Conservation (phyloP, 2,113 vertebrate genomes). For the Cisticola juncidis region DNA sequence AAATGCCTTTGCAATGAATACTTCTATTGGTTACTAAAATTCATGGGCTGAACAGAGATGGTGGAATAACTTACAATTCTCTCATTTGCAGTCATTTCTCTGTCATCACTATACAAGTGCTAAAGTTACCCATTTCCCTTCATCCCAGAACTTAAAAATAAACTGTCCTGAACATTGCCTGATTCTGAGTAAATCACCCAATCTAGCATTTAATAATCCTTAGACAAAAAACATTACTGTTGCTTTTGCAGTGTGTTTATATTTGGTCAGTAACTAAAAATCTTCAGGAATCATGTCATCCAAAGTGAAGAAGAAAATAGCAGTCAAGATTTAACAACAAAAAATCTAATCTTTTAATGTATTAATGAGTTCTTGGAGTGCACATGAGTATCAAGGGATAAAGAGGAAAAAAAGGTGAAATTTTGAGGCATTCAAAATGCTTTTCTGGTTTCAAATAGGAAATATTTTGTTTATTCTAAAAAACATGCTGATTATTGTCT, state of each 20-base stretch:
- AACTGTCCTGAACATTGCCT: background rate
- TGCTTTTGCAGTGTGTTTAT: background rate
- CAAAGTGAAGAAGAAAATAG: background rate
- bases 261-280: background rate
- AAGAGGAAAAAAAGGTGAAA: background rate
- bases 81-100: background rate
- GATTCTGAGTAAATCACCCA: background rate
- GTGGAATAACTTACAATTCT: background rate
- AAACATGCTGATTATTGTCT: background rate
- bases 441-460: background rate
- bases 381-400: background rate
- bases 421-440: background rate
- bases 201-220: background rate
- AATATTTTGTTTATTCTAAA: background rate
- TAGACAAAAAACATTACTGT: background rate
- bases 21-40: background rate
- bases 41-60: background rate
- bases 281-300: background rate
- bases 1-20: background rate
- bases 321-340: background rate
- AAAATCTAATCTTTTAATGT: background rate
- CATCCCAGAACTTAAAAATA: background rate
- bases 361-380: background rate
- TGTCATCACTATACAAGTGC: background rate
- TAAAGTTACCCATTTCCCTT: background rate